phyloP scores from a whole-genome alignment of 2,797 vertebrate genomes.

The Bufotes viridis region DNA sequence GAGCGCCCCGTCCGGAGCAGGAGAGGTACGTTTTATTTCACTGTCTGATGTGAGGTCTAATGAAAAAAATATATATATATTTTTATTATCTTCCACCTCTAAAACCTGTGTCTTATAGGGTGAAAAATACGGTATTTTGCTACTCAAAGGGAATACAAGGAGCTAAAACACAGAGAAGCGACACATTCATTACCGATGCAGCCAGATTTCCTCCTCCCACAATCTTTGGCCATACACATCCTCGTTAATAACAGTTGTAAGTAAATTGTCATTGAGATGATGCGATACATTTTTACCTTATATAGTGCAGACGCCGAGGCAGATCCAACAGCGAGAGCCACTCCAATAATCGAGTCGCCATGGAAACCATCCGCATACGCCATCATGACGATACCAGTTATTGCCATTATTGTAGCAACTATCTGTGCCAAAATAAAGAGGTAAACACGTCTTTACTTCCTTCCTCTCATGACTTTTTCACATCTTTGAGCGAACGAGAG shows the following conservation, averaged over 20 bases:
- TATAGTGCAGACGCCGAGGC: conserved; percentile 96
- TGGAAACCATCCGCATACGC: conserved; percentile 98
- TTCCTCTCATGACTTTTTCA: not conserved
- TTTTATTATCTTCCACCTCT: not conserved
- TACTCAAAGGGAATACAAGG: not conserved
- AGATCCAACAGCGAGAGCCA: conserved; percentile 95
- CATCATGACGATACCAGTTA: conserved; percentile 99
- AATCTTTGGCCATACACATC: not conserved
- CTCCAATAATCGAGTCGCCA: conserved; percentile 94
- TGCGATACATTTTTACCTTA: conserved; percentile 78
- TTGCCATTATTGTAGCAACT: conserved; percentile 98
- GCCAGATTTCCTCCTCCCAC: not conserved
- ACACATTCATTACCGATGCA: not conserved
- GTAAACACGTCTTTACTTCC: conserved; percentile 31
- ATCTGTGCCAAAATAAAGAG: conserved; percentile 80
- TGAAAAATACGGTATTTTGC: not conserved
- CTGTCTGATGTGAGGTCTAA: not conserved
- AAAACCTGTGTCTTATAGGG: no score
- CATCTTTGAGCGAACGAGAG: not conserved
- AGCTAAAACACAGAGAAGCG: not conserved
- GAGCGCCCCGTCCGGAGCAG: no score
- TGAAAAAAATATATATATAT: not conserved
- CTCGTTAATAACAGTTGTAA: not conserved
- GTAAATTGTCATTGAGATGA: not conserved
- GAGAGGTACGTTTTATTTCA: no score